Evolutionary conservation across 2,888 invertebrate genomes (phyloP).

Genomic region (Eulithis prunata): DNA sequence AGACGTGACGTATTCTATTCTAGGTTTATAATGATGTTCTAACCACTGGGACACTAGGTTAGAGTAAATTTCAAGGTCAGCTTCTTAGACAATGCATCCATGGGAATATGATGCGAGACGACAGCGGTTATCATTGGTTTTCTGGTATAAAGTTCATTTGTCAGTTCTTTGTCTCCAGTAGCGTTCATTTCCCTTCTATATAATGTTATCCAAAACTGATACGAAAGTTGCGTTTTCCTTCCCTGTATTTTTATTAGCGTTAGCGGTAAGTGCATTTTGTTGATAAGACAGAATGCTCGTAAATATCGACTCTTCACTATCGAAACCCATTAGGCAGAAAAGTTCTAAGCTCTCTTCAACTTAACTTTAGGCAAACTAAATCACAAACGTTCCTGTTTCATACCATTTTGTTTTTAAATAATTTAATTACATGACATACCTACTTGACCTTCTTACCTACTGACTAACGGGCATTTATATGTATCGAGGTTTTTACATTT

Average conservation of each 20-base stretch:
- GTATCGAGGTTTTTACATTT: no score
- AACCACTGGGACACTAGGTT: not conserved
- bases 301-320: conserved; percentile 21
- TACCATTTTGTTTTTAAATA: not conserved
- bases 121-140: no score
- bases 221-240: conserved; percentile 13
- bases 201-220: conserved; percentile 8
- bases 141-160: not conserved
- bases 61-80: no score
- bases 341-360: not conserved
- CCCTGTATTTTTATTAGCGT: conserved; percentile 24
- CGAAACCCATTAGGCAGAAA: conserved; percentile 19
- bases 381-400: not conserved
- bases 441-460: no score
- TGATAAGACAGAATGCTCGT: conserved; percentile 26
- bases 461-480: no score
- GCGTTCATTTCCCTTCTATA: not conserved
- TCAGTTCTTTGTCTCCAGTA: not conserved
- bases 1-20: conserved; percentile 10
- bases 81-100: no score
- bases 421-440: no score
- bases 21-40: conserved; percentile 8
- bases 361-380: not conserved
- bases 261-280: conserved; percentile 27
- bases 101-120: no score